Evolutionary conservation across 2,888 invertebrate genomes (phyloP).

Genomic region (Nephrotoma flavescens): DNA sequence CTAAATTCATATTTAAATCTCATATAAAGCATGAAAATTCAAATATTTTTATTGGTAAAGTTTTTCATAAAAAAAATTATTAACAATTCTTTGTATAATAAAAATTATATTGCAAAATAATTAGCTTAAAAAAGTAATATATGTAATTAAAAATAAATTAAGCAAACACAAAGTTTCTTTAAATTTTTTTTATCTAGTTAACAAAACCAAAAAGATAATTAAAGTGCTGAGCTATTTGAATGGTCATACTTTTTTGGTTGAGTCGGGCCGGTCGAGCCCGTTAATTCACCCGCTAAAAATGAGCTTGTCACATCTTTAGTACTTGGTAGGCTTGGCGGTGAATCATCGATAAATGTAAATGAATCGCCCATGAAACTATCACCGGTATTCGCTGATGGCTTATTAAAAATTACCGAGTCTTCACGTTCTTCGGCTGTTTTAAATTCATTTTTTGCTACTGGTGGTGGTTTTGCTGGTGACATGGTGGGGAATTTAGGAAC

Average conservation of each 20-base stretch:
- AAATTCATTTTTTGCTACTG: constrained; percentile 4
- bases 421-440: background rate
- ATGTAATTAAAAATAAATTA: background rate
- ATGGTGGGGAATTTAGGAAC: constrained; percentile 13
- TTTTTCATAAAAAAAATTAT: background rate
- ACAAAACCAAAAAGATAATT: background rate
- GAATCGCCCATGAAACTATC: constrained; percentile 18
- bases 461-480: constrained; percentile 23
- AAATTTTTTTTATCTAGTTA: background rate
- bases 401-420: background rate
- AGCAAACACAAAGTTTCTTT: background rate
- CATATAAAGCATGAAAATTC: background rate
- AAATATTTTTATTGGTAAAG: background rate
- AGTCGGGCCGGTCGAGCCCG: background rate
- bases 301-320: constrained; percentile 26
- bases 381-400: background rate
- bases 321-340: constrained; percentile 15
- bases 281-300: constrained; percentile 23
- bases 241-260: background rate
- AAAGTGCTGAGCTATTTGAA: background rate
- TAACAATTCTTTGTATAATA: background rate
- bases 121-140: background rate
- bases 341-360: constrained; percentile 11
- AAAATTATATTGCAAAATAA: background rate
- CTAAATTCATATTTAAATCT: background rate